These are phyloP conservation scores for Lucilia cuprina DNA, from an alignment of 1,140 invertebrate species.

Conservation along the genomic window DNA sequence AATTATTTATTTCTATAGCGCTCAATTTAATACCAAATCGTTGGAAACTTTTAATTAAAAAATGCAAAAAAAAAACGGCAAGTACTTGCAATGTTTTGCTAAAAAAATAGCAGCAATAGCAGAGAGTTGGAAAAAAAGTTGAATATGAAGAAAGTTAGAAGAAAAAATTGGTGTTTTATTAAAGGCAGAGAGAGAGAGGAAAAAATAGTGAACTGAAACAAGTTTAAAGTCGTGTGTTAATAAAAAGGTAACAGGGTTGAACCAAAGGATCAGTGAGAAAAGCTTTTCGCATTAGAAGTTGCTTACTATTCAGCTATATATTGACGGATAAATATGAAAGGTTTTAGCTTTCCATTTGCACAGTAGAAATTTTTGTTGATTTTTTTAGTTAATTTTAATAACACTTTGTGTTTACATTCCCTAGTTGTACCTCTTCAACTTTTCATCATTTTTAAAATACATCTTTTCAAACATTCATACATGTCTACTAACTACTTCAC, in stretches of 20 bases:
- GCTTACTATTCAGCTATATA: too few relatives aligned
- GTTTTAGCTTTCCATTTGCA: too few relatives aligned
- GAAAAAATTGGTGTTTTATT: background rate
- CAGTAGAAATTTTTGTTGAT: too few relatives aligned
- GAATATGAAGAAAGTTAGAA: background rate
- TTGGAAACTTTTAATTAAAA: slow-evolving; percentile 34
- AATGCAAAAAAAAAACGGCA: background rate
- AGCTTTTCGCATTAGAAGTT: too few relatives aligned
- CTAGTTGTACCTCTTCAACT: background rate
- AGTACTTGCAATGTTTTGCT: slow-evolving; percentile 20
- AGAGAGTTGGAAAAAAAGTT: background rate
- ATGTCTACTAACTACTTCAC: background rate
- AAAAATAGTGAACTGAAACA: background rate
- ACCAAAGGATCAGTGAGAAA: too few relatives aligned
- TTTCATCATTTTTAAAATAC: background rate
- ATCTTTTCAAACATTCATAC: background rate
- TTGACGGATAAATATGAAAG: too few relatives aligned
- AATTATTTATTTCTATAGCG: background rate
- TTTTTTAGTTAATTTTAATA: too few relatives aligned
- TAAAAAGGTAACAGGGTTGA: background rate
- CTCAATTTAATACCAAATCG: slow-evolving; percentile 32
- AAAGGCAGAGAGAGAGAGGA: background rate
- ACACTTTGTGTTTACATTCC: background rate
- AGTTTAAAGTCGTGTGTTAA: background rate
- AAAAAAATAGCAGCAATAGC: too few relatives aligned